A percentile compares a stretch with the other conserved stretches of the same genome.
Evolutionary conservation across 23 tunicate genomes (phyloP).

Genomic region (Clavelina lepadiformis): DNA sequence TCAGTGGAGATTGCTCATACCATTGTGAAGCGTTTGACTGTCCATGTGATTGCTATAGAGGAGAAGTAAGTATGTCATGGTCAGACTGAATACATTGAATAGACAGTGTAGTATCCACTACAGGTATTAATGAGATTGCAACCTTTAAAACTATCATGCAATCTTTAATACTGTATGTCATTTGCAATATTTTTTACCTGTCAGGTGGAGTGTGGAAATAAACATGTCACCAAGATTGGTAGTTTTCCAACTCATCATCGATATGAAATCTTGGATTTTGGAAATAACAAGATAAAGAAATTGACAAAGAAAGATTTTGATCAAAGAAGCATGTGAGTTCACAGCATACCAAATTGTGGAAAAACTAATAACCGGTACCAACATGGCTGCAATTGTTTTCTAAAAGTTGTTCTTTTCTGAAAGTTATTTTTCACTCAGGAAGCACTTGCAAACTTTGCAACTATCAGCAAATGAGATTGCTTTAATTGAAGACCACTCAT

Average conservation of each 20-base stretch:
- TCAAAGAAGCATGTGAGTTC: background rate
- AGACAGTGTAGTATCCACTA: no score
- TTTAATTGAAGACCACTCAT: constrained; percentile 32
- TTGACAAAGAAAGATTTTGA: constrained; percentile 19
- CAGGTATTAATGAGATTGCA: no score
- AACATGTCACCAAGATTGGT: constrained; percentile 22
- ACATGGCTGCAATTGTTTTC: background rate
- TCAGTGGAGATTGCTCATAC: constrained; percentile 59
- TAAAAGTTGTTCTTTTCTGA: background rate
- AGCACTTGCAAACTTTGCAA: constrained; percentile 23
- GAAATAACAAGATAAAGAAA: constrained; percentile 34
- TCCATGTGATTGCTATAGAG: constrained; percentile 70
- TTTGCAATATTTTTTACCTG: no score
- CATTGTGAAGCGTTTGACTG: constrained; percentile 70
- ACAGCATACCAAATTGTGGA: no score
- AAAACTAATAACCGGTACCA: background rate
- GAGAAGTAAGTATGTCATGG: constrained; percentile 51
- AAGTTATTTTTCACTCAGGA: constrained; percentile 32
- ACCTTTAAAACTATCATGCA: no score
- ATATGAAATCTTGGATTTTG: constrained; percentile 42
- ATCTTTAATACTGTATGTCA: no score
- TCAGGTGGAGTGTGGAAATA: constrained; percentile 31
- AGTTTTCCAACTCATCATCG: constrained; percentile 43
- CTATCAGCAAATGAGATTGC: constrained; percentile 58
- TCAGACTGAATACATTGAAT: no score